Conservation (phyloP, 2,797 vertebrate genomes). For the Cirrhinus mrigala region DNA sequence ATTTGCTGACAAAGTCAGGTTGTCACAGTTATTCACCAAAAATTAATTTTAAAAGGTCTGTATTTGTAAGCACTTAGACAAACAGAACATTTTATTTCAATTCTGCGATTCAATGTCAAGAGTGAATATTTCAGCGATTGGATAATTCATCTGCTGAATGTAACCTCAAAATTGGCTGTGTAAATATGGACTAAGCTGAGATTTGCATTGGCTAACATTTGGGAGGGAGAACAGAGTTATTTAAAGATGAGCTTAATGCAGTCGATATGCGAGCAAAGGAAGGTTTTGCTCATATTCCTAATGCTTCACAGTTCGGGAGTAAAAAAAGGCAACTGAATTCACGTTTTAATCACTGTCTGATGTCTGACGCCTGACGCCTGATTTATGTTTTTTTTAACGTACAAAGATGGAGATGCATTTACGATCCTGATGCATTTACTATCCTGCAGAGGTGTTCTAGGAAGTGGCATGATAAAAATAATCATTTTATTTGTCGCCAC, state of each 20-base stretch:
- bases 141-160: conserved; percentile 55
- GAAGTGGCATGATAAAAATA: not conserved
- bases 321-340: conserved; percentile 26
- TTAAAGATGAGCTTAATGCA: conserved; percentile 64
- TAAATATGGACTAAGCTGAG: conserved; percentile 66
- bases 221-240: conserved; percentile 58
- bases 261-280: conserved; percentile 49
- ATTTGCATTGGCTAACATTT: conserved; percentile 68
- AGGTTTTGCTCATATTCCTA: conserved; percentile 48
- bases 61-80: conserved; percentile 51
- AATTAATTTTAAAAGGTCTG: conserved; percentile 22
- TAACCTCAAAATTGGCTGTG: conserved; percentile 66
- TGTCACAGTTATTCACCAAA: conserved; percentile 32
- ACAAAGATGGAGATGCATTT: not conserved
- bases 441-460: not conserved
- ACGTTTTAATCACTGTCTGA: not conserved
- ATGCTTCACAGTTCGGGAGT: conserved; percentile 33
- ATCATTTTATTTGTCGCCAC: conserved; percentile 33
- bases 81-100: conserved; percentile 48
- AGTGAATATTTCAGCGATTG: conserved; percentile 59
- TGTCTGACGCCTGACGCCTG: not conserved
- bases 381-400: not conserved
- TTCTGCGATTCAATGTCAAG: conserved; percentile 53
- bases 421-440: not conserved
- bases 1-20: conserved; percentile 34